These are phyloP conservation scores for Cyanocitta stelleri DNA, from an alignment of 2,113 vertebrate species.

Conservation along the genomic window DNA sequence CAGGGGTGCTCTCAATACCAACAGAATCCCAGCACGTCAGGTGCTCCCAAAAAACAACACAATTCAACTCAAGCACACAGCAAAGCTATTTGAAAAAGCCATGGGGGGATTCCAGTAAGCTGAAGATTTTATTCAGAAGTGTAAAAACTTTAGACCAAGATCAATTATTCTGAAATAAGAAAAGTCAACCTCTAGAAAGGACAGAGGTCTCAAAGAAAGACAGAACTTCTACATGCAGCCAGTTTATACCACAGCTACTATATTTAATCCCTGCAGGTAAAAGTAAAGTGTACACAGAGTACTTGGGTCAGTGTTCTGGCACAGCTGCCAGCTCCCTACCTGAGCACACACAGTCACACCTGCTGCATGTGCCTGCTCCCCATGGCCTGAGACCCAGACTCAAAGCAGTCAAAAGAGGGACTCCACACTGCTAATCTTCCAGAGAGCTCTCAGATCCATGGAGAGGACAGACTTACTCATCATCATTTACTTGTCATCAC, in stretches of 20 bases:
- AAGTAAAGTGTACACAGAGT: not conserved
- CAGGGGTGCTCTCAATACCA: not conserved
- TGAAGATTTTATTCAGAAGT: not conserved
- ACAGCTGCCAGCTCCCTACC: not conserved
- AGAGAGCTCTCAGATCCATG: not conserved
- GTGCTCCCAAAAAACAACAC: not conserved
- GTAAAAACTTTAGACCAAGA: not conserved
- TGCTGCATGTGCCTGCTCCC: not conserved
- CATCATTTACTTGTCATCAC: not conserved
- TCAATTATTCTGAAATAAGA: not conserved
- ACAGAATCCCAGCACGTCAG: not conserved
- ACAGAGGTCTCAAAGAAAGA: not conserved
- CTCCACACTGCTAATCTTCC: not conserved
- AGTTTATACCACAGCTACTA: not conserved
- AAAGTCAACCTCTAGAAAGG: not conserved
- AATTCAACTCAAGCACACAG: not conserved
- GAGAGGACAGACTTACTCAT: not conserved
- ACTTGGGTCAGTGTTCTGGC: not conserved
- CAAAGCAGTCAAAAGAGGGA: not conserved
- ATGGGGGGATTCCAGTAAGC: not conserved
- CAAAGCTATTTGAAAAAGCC: not conserved
- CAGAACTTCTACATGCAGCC: not conserved
- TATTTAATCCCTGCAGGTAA: not conserved
- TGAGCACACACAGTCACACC: not conserved
- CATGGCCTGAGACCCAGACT: not conserved